A percentile compares a stretch with the other conserved stretches of the same genome.
phyloP scores from a whole-genome alignment of 2,797 vertebrate genomes.

The Mormyrops boulengeri region DNA sequence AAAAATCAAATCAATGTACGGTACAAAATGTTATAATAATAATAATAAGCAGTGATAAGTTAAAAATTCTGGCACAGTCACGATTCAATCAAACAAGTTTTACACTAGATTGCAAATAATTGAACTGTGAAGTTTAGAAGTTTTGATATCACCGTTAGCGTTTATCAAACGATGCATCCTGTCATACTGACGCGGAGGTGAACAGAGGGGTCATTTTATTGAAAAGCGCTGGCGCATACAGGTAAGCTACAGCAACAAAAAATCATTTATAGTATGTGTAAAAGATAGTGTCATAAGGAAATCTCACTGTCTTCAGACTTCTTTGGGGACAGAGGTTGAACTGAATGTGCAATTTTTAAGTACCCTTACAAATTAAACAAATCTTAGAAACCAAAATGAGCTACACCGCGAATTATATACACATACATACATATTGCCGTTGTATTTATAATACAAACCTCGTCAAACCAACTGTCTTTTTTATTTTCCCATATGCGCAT shows the following conservation, averaged over 20 bases:
- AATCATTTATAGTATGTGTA: conserved; percentile 28
- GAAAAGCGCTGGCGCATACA: conserved; percentile 47
- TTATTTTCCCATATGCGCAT: background rate
- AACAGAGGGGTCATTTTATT: conserved; percentile 47
- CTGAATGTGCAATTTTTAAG: conserved; percentile 35
- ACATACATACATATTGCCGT: conserved; percentile 27
- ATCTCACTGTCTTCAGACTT: conserved; percentile 33
- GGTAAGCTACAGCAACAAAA: conserved; percentile 33
- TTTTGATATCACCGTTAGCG: background rate
- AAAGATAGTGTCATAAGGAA: conserved; percentile 29
- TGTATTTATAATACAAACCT: conserved; percentile 17
- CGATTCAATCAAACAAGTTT: background rate
- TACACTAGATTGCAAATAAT: background rate
- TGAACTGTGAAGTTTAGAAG: background rate
- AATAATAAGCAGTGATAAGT: background rate
- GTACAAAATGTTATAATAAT: background rate
- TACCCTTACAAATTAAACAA: conserved; percentile 33
- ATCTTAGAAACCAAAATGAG: conserved; percentile 26
- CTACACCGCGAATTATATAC: conserved; percentile 33
- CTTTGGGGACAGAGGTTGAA: conserved; percentile 37
- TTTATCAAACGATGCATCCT: background rate
- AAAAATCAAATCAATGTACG: background rate
- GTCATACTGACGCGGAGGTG: background rate
- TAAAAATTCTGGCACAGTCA: background rate
- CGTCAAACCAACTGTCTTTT: background rate